These are phyloP conservation scores for Gouania willdenowi DNA, from an alignment of 2,797 vertebrate genomes.

Conservation along the genomic window DNA sequence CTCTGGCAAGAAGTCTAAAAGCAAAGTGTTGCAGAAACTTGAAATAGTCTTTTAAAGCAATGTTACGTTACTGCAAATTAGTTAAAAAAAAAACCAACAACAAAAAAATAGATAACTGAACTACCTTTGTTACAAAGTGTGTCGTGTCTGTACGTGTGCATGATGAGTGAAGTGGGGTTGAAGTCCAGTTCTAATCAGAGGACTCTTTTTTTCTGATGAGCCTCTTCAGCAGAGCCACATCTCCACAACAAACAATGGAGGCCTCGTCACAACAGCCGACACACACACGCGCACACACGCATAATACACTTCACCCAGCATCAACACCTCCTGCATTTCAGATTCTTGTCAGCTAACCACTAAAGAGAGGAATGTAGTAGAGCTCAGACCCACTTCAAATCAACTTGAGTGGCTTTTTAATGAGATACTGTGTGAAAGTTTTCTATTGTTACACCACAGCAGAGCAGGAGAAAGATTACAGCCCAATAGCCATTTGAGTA, in stretches of 20 bases:
- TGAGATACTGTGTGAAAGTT: background rate
- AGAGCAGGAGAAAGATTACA: too few relatives aligned
- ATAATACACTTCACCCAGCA: background rate
- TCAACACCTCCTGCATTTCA: background rate
- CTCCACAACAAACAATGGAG: conserved; percentile 56
- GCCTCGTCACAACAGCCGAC: conserved; percentile 6
- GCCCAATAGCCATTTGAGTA: too few relatives aligned
- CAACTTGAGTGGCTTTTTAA: conserved; percentile 12
- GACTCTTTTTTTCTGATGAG: conserved; percentile 24
- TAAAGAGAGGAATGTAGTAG: background rate
- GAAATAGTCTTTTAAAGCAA: too few relatives aligned
- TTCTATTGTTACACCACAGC: background rate
- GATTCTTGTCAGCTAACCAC: background rate
- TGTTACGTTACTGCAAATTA: too few relatives aligned
- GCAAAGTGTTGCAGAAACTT: too few relatives aligned
- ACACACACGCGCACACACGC: too few relatives aligned
- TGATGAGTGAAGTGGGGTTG: conserved; percentile 55
- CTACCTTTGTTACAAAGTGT: conserved; percentile 19
- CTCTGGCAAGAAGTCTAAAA: too few relatives aligned
- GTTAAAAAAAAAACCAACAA: too few relatives aligned
- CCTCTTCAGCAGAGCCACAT: conserved; percentile 30
- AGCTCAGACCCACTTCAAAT: background rate
- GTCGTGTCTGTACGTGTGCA: background rate
- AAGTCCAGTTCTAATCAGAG: conserved; percentile 47
- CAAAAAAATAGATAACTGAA: too few relatives aligned